Evolutionary conservation across 1,140 invertebrate species (phyloP), one percentile per base, ranked within the genome.

Genomic region (Apolygus lucorum): DNA sequence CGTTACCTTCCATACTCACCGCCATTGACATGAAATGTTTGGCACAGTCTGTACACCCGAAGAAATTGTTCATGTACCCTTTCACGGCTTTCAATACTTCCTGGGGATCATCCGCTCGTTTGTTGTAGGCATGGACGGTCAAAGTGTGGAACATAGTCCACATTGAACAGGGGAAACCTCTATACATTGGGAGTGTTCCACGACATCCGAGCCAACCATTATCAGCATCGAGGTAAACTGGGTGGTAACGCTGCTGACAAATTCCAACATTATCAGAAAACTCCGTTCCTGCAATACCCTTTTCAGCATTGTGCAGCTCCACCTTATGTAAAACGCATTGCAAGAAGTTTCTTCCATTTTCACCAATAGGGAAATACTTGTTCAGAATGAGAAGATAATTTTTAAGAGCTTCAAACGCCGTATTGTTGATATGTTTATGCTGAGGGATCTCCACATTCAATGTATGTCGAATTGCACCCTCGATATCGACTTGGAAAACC

Each of bases 131-230:
- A 77, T 89, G 89, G 0, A 97, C 90, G 11, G 93, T 95, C 25
- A 99, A 78, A 54, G 89, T 91, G 77, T 99, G 97, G 78, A 98
- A 99, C 69, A 96, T 81, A 34, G 86, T 91, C 97, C 97, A 99
- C 17, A 99, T 79, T 0, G 92, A 89, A 81, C 97, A 99, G 0
- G 95, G 92, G 78, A 94, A 99, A n/a, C 95, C 94, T 63, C 96
- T 84, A 63, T 82, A 84, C 34, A 83, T 80, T 1, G 86, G 78
- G 54, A 82, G 78, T 76, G 90, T 93, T 4, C 93, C 93, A 74
- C 84, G 82, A 78, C 97, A 99, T 13, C 87, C 89, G 63, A 91
- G 81, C 89, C 92, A 98, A 27, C 83, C 81, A 73, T 85, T 78
- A 11, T 83, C 77, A 13, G 82, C 78, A 14, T 84, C 77, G 75